A percentile compares a stretch with the other conserved stretches of the same genome.
Conservation (phyloP, 2,888 invertebrate genomes). For the Cyrtodaria siliqua region DNA sequence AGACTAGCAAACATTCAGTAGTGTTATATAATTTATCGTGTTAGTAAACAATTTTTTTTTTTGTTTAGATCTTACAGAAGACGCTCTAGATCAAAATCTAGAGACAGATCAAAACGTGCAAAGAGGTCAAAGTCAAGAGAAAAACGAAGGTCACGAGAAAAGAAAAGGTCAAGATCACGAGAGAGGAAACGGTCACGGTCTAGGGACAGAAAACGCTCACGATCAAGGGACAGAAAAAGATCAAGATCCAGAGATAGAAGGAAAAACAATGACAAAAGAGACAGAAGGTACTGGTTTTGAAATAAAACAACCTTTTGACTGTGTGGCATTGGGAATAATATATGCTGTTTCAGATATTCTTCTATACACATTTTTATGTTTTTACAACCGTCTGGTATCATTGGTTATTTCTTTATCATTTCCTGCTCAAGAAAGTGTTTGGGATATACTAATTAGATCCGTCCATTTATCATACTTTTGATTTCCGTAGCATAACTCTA, state of each 20-base stretch:
- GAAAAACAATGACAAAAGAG: slow-evolving; percentile 69
- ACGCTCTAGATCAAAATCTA: slow-evolving; percentile 66
- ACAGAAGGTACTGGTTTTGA: slow-evolving; percentile 65
- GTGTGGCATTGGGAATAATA: no score
- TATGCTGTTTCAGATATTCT: no score
- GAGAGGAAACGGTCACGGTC: slow-evolving; percentile 73
- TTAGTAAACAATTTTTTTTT: no score
- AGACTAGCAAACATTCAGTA: no score
- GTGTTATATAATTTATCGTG: no score
- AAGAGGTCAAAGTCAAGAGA: slow-evolving; percentile 63
- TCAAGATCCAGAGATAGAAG: slow-evolving; percentile 75
- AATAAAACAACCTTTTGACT: no score
- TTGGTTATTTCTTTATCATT: no score
- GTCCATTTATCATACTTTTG: background rate
- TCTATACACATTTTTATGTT: no score
- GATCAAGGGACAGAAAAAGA: slow-evolving; percentile 74
- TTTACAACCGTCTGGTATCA: no score
- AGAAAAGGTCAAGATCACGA: slow-evolving; percentile 67
- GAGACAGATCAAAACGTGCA: slow-evolving; percentile 64
- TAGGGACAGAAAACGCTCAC: slow-evolving; percentile 72
- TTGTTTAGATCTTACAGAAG: slow-evolving; percentile 68
- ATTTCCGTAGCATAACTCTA: no score
- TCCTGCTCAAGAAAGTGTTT: no score
- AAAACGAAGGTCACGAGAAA: slow-evolving; percentile 64
- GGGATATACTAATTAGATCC: no score